Evolutionary conservation across 2,888 invertebrate genomes (phyloP).

Genomic region (Cerastoderma edule): DNA sequence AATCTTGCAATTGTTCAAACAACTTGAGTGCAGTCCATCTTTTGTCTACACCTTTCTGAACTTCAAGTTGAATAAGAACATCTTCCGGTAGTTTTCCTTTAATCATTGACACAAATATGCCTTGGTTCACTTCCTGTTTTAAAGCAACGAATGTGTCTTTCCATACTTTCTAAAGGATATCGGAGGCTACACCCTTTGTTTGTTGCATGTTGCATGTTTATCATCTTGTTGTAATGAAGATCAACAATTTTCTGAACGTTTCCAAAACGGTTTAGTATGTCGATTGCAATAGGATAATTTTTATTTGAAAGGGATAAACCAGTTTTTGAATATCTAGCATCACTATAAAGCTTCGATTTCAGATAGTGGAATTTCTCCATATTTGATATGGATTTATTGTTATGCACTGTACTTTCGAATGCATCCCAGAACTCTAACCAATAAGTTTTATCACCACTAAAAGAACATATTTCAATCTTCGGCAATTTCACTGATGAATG

Average conservation of each 20-base stretch:
- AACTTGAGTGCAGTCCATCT: slow-evolving; percentile 25
- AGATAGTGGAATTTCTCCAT: slow-evolving; percentile 49
- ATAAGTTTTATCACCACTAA: slow-evolving; percentile 22
- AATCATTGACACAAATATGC: slow-evolving; percentile 35
- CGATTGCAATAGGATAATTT: slow-evolving; percentile 43
- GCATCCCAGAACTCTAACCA: slow-evolving; percentile 34
- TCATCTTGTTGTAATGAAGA: slow-evolving; percentile 38
- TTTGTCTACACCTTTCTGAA: slow-evolving; percentile 9
- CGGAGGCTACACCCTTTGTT: slow-evolving; percentile 12
- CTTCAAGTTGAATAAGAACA: slow-evolving; percentile 31
- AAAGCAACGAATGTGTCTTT: slow-evolving; percentile 37
- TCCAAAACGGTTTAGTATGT: slow-evolving; percentile 36
- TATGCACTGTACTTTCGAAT: slow-evolving; percentile 40
- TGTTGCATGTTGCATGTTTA: slow-evolving; percentile 24
- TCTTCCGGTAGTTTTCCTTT: slow-evolving; percentile 24
- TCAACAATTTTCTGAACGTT: slow-evolving; percentile 43
- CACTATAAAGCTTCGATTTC: slow-evolving; percentile 30
- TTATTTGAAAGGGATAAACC: slow-evolving; percentile 38
- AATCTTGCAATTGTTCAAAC: slow-evolving; percentile 21
- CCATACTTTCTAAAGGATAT: slow-evolving; percentile 18
- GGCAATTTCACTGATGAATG: slow-evolving; percentile 12
- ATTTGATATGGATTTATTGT: slow-evolving; percentile 32
- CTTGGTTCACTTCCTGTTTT: slow-evolving; percentile 29
- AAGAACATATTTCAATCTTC: slow-evolving; percentile 16
- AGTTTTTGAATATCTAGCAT: slow-evolving; percentile 30